Conservation (phyloP, 2,888 invertebrate genomes). For the Heliothis peltigera region DNA sequence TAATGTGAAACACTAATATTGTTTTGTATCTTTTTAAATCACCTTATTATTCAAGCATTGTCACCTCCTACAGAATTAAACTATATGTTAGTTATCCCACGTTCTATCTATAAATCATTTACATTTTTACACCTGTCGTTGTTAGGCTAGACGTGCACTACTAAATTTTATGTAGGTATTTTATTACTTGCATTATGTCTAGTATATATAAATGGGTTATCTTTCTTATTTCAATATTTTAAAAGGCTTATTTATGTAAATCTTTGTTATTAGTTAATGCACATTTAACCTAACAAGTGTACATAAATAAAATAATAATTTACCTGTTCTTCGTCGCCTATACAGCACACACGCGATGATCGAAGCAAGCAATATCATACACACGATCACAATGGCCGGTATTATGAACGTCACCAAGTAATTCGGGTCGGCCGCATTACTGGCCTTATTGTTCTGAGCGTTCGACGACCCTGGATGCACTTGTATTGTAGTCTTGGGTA, state of each 20-base stretch:
- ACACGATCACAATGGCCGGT: slow-evolving; percentile 96
- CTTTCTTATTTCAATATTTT: too few relatives aligned
- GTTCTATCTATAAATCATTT: slow-evolving; percentile 1
- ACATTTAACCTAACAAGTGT: slow-evolving; percentile 9
- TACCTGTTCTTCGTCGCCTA: slow-evolving; percentile 94
- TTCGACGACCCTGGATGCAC: slow-evolving; percentile 71
- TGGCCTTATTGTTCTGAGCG: slow-evolving; percentile 74
- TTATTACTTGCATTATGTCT: too few relatives aligned
- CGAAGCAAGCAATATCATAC: slow-evolving; percentile 96
- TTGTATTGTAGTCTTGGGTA: slow-evolving; percentile 70
- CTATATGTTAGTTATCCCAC: slow-evolving; percentile 60
- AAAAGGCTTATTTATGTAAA: not conserved
- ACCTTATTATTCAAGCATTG: slow-evolving; percentile 72
- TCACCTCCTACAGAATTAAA: slow-evolving; percentile 75
- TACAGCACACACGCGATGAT: slow-evolving; percentile 97
- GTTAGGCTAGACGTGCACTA: slow-evolving; percentile 9
- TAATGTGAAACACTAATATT: slow-evolving; percentile 53
- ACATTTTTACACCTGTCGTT: not conserved
- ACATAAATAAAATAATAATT: not conserved
- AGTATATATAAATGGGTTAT: too few relatives aligned
- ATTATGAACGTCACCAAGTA: slow-evolving; percentile 95
- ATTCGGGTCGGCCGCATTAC: slow-evolving; percentile 69
- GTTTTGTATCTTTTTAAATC: slow-evolving; percentile 58
- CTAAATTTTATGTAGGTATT: too few relatives aligned
- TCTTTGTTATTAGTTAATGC: not conserved